Conservation (phyloP, 1,140 invertebrate species). For the Drosophila novamexicana region DNA sequence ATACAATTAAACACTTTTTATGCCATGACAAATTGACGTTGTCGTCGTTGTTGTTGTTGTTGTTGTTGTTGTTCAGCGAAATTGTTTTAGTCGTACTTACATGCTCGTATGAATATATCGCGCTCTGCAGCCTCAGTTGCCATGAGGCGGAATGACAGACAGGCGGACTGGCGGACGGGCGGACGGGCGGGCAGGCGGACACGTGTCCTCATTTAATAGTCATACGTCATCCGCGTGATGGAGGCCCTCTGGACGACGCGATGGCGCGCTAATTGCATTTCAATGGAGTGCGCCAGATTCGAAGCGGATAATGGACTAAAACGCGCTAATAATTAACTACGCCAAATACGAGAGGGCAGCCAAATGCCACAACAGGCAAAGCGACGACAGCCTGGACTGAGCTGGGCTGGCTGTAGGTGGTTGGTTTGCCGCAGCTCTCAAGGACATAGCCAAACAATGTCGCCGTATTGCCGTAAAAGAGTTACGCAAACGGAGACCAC, state of each 20-base stretch:
- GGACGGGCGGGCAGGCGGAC: not conserved
- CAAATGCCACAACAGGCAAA: conserved; percentile 6
- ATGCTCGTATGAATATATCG: conserved; percentile 9
- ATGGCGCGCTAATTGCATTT: conserved; percentile 73
- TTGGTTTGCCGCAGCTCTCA: conserved; percentile 6
- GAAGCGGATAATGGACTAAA: conserved; percentile 75
- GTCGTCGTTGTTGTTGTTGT: conserved; percentile 24
- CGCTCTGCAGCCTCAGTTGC: not conserved
- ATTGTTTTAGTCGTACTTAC: conserved; percentile 52
- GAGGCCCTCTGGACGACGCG: conserved; percentile 1
- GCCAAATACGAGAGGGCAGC: conserved; percentile 45
- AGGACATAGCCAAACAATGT: conserved; percentile 31
- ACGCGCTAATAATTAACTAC: conserved; percentile 76
- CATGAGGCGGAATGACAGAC: conserved; percentile 3
- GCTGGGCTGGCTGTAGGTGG: not conserved
- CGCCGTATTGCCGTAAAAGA: conserved; percentile 7
- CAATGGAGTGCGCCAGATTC: conserved; percentile 64
- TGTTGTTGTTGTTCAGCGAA: conserved; percentile 29
- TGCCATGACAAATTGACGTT: conserved; percentile 39
- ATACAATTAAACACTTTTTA: conserved; percentile 56
- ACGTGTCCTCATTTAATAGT: conserved; percentile 57
- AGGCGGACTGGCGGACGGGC: not conserved
- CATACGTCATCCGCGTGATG: conserved; percentile 47
- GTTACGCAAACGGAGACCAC: conserved; percentile 13
- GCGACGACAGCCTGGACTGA: not conserved